Evolutionary conservation across 2,113 vertebrate species (phyloP).

Genomic region (Microtus montanus): DNA sequence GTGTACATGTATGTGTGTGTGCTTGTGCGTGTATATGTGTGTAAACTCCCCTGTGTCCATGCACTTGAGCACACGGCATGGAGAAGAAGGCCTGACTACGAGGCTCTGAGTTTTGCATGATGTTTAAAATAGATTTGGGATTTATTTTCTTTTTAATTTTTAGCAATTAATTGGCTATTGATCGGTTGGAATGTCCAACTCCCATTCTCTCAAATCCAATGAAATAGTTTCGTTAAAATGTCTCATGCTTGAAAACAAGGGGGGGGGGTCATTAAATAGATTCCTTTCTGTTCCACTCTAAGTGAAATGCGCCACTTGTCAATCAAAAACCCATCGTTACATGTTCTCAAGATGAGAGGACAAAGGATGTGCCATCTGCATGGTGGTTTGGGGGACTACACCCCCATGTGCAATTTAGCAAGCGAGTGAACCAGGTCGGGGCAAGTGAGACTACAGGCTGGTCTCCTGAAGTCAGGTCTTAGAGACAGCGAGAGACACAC

Average conservation of each 20-base stretch:
- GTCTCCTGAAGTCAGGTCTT: not conserved
- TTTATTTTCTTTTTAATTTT: conserved; percentile 63
- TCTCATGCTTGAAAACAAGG: conserved; percentile 55
- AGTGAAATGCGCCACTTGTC: conserved; percentile 54
- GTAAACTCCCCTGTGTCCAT: accelerated
- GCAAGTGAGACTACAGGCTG: not conserved
- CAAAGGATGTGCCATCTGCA: not conserved
- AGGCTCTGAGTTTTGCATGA: conserved; percentile 59
- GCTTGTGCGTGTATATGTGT: too few species aligned
- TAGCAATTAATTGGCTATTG: conserved; percentile 64
- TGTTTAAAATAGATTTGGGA: conserved; percentile 20
- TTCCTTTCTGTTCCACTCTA: conserved; percentile 68
- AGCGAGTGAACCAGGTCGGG: not conserved
- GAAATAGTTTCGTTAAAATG: conserved; percentile 67
- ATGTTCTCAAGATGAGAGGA: conserved; percentile 46
- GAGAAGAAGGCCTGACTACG: conserved; percentile 28
- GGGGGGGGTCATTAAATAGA: conserved; percentile 16
- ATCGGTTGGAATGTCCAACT: conserved; percentile 50
- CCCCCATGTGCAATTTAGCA: accelerated
- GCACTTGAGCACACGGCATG: accelerated
- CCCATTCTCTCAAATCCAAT: conserved; percentile 59
- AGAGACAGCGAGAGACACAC: not conserved
- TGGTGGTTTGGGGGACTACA: not conserved
- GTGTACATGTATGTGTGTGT: not conserved
- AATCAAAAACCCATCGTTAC: conserved; percentile 72